Evolutionary conservation across 2,888 invertebrate species (phyloP).

Genomic region (Chromoteleia sp.): DNA sequence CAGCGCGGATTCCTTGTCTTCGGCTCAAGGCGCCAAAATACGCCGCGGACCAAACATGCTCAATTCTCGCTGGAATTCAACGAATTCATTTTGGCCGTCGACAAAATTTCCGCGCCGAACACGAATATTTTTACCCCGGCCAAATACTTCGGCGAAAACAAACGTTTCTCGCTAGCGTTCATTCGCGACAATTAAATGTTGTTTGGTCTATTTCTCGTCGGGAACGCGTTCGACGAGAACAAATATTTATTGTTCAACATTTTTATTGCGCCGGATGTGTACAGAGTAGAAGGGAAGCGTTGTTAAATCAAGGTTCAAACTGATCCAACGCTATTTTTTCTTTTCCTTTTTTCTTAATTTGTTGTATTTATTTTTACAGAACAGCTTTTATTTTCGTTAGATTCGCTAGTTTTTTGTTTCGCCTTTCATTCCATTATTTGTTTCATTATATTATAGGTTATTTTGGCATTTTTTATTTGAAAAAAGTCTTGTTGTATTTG

Average conservation of each 20-base stretch:
- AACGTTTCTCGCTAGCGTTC: conserved; percentile 28
- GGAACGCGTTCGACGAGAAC: conserved; percentile 23
- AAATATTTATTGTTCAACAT: conserved; percentile 45
- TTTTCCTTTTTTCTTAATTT: conserved; percentile 2
- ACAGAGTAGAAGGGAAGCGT: conserved; percentile 1
- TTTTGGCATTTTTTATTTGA: too few species aligned
- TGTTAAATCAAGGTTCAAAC: conserved; percentile 37
- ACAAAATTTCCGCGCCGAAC: neutral
- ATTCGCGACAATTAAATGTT: conserved; percentile 47
- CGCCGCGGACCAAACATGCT: conserved; percentile 25
- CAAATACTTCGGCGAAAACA: conserved; percentile 29
- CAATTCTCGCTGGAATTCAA: conserved; percentile 39
- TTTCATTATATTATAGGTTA: too few species aligned
- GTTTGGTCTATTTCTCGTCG: conserved; percentile 29
- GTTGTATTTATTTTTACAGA: conserved; percentile 11
- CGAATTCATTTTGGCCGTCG: conserved; percentile 32
- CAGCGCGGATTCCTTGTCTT: conserved; percentile 32
- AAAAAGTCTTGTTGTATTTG: too few species aligned
- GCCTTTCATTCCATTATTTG: too few species aligned
- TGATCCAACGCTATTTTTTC: conserved; percentile 3
- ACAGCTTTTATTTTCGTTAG: conserved; percentile 5
- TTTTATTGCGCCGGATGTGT: conserved; percentile 38
- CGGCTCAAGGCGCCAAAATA: conserved; percentile 24
- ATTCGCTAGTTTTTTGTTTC: too few species aligned
- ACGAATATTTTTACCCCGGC: conserved; percentile 9